Conservation (phyloP, 2,888 invertebrate species). For the Tetragonisca angustula region DNA sequence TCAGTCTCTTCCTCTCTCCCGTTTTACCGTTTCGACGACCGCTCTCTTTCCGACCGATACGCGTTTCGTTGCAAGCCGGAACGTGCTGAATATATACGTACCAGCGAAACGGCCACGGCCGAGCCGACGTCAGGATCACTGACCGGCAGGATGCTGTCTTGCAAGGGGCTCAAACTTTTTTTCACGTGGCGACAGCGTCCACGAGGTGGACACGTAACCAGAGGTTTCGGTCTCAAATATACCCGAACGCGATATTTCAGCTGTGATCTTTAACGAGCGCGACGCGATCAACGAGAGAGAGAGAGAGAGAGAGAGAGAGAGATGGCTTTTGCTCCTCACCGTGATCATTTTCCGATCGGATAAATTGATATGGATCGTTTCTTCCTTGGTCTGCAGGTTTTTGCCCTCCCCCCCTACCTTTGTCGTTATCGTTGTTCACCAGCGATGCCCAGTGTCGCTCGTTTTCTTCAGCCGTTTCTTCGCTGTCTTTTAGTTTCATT, state of each 20-base stretch:
- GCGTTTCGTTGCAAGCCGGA: constrained; percentile 29
- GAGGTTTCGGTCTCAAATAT: constrained; percentile 51
- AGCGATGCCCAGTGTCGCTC: neutral
- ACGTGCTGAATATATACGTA: constrained; percentile 63
- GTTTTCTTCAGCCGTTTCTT: neutral
- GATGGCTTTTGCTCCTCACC: constrained; percentile 12
- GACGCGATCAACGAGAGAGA: neutral
- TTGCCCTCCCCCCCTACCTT: neutral
- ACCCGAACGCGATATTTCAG: constrained; percentile 56
- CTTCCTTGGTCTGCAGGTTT: neutral
- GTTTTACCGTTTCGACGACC: constrained; percentile 4
- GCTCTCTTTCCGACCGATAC: constrained; percentile 6
- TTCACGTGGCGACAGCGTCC: constrained; percentile 55
- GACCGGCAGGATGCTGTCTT: constrained; percentile 68
- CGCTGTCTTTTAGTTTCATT: neutral
- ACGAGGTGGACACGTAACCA: constrained; percentile 67
- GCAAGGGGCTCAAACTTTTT: constrained; percentile 70
- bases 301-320: neutral
- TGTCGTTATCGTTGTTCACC: constrained; percentile 3
- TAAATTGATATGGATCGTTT: constrained; percentile 38
- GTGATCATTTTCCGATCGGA: constrained; percentile 40
- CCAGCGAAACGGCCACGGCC: constrained; percentile 61
- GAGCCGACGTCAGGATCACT: constrained; percentile 64
- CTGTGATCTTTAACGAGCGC: constrained; percentile 60
- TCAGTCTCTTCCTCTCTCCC: neutral